Percentiles rank a stretch among this genome's conserved stretches.
phyloP scores from a whole-genome alignment of 2,113 vertebrate genomes.

The Zosterops pallidus region DNA sequence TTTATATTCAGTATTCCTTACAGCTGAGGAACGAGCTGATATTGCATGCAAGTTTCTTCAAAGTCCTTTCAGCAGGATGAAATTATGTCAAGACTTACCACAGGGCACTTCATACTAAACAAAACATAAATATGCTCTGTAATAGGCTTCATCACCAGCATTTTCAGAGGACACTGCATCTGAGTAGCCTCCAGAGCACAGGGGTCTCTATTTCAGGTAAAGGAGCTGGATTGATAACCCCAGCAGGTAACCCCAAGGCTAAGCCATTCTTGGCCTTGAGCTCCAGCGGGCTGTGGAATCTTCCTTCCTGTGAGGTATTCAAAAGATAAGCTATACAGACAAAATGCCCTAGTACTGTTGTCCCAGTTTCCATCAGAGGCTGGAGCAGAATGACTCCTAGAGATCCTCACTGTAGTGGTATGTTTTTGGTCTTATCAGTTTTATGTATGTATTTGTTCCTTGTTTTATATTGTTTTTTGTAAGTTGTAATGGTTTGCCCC shows the following conservation, averaged over 20 bases:
- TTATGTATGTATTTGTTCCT: too few species aligned
- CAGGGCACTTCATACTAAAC: neutral
- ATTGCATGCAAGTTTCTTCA: neutral
- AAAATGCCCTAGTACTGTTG: neutral
- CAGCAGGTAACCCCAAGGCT: neutral
- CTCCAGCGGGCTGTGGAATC: neutral
- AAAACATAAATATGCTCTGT: neutral
- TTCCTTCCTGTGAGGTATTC: neutral
- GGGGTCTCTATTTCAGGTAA: neutral
- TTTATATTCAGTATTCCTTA: neutral
- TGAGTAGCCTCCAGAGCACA: neutral
- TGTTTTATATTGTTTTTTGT: too few species aligned
- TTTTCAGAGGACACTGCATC: neutral
- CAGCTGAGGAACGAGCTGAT: neutral
- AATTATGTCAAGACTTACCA: neutral
- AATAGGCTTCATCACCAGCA: neutral
- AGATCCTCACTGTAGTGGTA: neutral
- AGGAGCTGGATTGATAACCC: neutral
- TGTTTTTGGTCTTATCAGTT: too few species aligned
- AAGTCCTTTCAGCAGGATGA: neutral
- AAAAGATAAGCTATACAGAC: neutral
- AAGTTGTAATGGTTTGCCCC: too few species aligned
- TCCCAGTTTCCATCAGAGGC: neutral
- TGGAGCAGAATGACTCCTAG: neutral
- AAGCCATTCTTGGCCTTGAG: neutral